These are phyloP conservation scores for Pherbina coryleti DNA, from an alignment of 2,888 invertebrate genomes.

Conservation along the genomic window DNA sequence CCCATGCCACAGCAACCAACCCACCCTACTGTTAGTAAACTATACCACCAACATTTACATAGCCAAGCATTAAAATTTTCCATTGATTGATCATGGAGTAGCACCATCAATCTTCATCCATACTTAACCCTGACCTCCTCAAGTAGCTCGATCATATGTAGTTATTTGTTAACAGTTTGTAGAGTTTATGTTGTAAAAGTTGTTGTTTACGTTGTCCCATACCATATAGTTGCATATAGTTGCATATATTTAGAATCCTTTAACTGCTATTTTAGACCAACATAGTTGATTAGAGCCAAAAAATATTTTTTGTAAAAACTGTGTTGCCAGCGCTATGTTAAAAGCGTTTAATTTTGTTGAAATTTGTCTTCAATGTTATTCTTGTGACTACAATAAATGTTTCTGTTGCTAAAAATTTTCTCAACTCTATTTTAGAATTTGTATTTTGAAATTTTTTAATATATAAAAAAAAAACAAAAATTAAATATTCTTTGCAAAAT, in stretches of 20 bases:
- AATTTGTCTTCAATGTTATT: slow-evolving; percentile 9
- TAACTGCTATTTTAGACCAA: too few relatives aligned
- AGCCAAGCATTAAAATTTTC: too few relatives aligned
- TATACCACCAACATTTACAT: too few relatives aligned
- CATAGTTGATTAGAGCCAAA: too few relatives aligned
- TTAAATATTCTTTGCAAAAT: slow-evolving; percentile 19
- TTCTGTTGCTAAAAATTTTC: slow-evolving; percentile 11
- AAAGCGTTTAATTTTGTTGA: neutral
- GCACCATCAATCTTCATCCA: too few relatives aligned
- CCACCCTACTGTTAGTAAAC: too few relatives aligned
- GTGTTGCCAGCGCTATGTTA: slow-evolving; percentile 4
- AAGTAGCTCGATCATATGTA: too few relatives aligned
- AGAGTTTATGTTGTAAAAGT: slow-evolving; percentile 32
- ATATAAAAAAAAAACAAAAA: slow-evolving; percentile 27
- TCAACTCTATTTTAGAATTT: neutral
- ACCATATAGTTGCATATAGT: slow-evolving; percentile 42
- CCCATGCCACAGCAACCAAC: too few relatives aligned
- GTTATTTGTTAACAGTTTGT: neutral
- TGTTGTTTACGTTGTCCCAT: slow-evolving; percentile 41
- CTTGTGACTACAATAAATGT: slow-evolving; percentile 5
- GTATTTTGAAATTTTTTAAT: neutral
- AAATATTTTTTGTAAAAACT: neutral
- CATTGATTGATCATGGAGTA: too few relatives aligned
- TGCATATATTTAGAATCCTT: too few relatives aligned
- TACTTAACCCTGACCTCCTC: too few relatives aligned